Evolutionary conservation across 2,113 vertebrate genomes (phyloP), one percentile per base, ranked within the genome.

Genomic region (Ailurus styani): DNA sequence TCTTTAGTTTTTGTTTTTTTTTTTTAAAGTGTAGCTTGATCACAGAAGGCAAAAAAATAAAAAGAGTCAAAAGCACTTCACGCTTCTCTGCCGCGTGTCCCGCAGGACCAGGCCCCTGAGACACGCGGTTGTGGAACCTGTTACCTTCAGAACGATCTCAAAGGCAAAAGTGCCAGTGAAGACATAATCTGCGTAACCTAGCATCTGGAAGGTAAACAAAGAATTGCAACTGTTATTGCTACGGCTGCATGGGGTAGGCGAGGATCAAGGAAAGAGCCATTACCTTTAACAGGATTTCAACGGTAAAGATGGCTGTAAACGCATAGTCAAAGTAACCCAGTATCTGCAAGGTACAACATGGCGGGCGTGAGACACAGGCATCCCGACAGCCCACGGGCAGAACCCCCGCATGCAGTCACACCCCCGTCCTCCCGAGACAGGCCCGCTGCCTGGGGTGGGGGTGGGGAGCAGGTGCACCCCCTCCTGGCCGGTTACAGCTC

Each of bases 271-370:
- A 98, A 98, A 98, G 99, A 97, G 98, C 97, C 98, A 98, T 99
- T 99, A 99, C 99, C 99, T 99, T 99, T 98, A 99, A 99, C 97
- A 99, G 99, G 99, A 99, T 99, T 99, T 99, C 99, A 99, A 99
- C 99, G 99, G 99, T 99, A 99, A 99, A 99, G 99, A 99, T 99
- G 99, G 99, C 99, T 99, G 99, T 99, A 99, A 99, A 99, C 99
- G 99, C 99, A 99, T 99, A 99, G 99, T 99, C 99, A 99, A 99
- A 99, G 99, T 99, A 99, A 99, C 99, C 99, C 99, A 99, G 99
- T 99, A 99, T 99, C 99, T 99, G 99, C 98, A 99, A 99, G 99
- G 99, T 98, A 99, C 97, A 99, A 99, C 62, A 99, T 0, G 96
- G 50, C 34, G 93, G 98, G 93, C 97, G 52, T 99, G 96, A 99